Base-by-base conservation (phyloP, 2,797 vertebrate species). In the Pelodytes ibericus region DNA sequence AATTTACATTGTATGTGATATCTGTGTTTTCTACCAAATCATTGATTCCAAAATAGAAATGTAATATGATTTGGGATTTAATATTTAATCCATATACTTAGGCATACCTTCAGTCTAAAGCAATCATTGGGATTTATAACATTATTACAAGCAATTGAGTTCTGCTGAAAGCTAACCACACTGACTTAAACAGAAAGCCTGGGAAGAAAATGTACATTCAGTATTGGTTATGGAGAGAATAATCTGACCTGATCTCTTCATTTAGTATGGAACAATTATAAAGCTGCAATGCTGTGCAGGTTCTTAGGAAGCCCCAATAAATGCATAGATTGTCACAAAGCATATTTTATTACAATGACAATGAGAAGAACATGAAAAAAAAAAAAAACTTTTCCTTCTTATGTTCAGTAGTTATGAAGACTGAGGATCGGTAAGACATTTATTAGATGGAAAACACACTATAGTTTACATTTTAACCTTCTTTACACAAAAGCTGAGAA, bases 51-150 rank as follows among this genome's bases (percentile, higher is more conserved):
- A 61, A 64, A 65, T 44, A 57, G 71, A 74, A 74, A 56, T 65
- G 61, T 56, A 47, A 74, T 74, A 74, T 74, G 71, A 58, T 74
- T 74, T 74, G 60, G 49, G 61, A 64, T 74, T 74, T 74, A 74
- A 74, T 74, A 74, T 74, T 74, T 74, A 74, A 74, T 74, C 71
- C 71, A 74, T 74, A 74, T 74, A 74, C 71, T 74, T 74, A 74
- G 61, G 71, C 71, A 74, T 60, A 49, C 31, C 61, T 74, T 41
- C 71, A 24, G 64, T 65, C 71, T 65, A 56, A 74, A 74, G 64
- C 71, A 74, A 74, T 74, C 61, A 53, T 49, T 20, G 49, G 64
- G 71, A 74, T 59, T 74, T 74, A 66, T 53, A 66, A 74, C 63
- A 66, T 74, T 66, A 74, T 74, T 74, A 67, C 62, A 22, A 74